Conservation (phyloP, 2,797 vertebrate species). For the Molossus alvarezi region DNA sequence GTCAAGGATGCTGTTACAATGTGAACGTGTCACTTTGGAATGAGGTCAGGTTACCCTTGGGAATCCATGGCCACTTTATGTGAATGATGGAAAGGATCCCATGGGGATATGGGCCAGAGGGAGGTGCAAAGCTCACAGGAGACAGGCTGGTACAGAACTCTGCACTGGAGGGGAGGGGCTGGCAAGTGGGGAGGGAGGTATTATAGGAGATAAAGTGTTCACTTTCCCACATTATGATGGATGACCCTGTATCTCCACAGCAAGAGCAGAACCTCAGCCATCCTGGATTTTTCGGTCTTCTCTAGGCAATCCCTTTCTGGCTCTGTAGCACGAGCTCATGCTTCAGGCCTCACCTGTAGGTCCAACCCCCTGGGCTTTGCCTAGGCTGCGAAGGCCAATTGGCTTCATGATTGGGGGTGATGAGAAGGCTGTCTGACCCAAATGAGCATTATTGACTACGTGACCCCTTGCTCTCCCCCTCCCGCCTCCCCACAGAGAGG, state of each 20-base stretch:
- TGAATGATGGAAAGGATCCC: background rate
- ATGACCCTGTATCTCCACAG: background rate
- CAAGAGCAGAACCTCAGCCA: background rate
- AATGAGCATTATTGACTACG: too few species aligned
- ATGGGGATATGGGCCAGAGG: background rate
- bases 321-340: background rate
- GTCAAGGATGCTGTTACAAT: conserved; percentile 20
- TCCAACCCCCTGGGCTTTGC: background rate
- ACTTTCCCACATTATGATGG: background rate
- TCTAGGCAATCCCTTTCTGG: background rate
- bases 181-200: background rate
- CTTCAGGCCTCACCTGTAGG: background rate
- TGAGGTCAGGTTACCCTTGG: background rate
- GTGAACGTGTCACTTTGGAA: conserved; percentile 3
- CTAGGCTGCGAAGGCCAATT: background rate
- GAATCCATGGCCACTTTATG: background rate
- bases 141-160: background rate
- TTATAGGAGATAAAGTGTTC: background rate
- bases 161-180: background rate
- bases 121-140: background rate
- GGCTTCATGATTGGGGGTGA: background rate
- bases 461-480: background rate
- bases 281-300: background rate
- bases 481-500: background rate
- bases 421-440: background rate